Conservation (phyloP, 1,140 invertebrate species). For the Harlomillsia oculata region DNA sequence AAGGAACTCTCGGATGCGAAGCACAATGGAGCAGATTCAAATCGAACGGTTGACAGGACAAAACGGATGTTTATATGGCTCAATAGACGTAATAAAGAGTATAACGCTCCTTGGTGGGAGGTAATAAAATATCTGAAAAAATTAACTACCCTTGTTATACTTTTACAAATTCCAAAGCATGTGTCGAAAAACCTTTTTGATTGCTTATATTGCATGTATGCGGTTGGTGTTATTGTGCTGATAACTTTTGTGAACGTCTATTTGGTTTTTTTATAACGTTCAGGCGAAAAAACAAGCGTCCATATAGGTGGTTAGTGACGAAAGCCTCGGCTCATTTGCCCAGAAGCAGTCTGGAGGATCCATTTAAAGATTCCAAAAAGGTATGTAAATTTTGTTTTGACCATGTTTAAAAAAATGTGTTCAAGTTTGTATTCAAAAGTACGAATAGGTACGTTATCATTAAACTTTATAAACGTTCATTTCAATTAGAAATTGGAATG, state of each 20-base stretch:
- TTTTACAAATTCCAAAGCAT: too few species aligned
- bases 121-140: slow-evolving; percentile 6
- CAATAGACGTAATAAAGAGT: slow-evolving; percentile 31
- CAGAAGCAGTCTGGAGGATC: slow-evolving; percentile 24
- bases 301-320: slow-evolving; percentile 32
- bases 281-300: slow-evolving; percentile 35
- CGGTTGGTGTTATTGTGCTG: too few species aligned
- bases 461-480: neutral
- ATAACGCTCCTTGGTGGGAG: slow-evolving; percentile 33
- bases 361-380: slow-evolving; percentile 34
- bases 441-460: neutral
- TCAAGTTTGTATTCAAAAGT: neutral
- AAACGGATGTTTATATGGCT: slow-evolving; percentile 36
- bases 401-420: too few species aligned
- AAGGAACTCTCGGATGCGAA: slow-evolving; percentile 23
- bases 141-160: too few species aligned
- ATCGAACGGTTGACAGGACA: slow-evolving; percentile 29
- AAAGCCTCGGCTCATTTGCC: slow-evolving; percentile 27
- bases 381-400: slow-evolving; percentile 11
- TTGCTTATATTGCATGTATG: too few species aligned
- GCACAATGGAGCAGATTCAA: slow-evolving; percentile 20
- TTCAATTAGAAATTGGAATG: too few species aligned
- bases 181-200: too few species aligned
- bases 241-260: too few species aligned
- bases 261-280: too few species aligned